Evolutionary conservation across 2,797 vertebrate species (phyloP).

Genomic region (Champsocephalus esox): DNA sequence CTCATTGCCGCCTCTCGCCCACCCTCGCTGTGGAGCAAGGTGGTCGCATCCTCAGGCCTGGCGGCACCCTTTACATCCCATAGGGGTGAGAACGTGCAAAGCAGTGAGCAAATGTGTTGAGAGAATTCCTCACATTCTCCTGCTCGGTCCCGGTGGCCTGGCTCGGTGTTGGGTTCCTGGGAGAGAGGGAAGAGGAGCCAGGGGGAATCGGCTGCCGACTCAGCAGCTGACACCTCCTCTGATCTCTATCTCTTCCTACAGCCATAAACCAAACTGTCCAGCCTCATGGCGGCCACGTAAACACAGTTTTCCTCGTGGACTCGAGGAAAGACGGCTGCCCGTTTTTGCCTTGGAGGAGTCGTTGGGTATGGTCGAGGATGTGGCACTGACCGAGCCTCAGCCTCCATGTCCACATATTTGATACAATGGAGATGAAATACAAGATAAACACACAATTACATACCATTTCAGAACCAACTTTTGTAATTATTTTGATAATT

Average conservation of each 20-base stretch:
- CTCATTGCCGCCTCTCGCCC: conserved; percentile 64
- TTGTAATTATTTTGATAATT: too few species aligned
- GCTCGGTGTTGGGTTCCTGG: conserved; percentile 82
- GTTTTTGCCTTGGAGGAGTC: conserved; percentile 40
- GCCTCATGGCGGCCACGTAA: conserved; percentile 70
- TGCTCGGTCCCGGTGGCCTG: conserved; percentile 69
- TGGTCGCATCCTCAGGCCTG: conserved; percentile 66
- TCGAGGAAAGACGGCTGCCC: conserved; percentile 25
- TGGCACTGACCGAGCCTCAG: conserved; percentile 13
- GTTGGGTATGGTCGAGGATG: conserved; percentile 19
- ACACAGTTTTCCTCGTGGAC: conserved; percentile 63
- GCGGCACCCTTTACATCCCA: conserved; percentile 74
- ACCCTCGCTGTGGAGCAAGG: conserved; percentile 63
- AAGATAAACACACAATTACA: background rate
- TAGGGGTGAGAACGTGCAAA: conserved; percentile 84
- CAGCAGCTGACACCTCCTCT: conserved; percentile 83
- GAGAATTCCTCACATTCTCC: conserved; percentile 83
- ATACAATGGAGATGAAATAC: background rate
- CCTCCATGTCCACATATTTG: conserved; percentile 4
- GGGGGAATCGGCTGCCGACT: conserved; percentile 75
- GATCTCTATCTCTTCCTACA: conserved; percentile 80
- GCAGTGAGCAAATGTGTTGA: conserved; percentile 80
- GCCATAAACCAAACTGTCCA: conserved; percentile 77
- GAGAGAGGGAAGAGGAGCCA: conserved; percentile 80
- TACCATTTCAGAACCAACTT: too few species aligned